Base-by-base conservation (phyloP, 2,888 invertebrate genomes). In the Ichneumoninae sp. region DNA sequence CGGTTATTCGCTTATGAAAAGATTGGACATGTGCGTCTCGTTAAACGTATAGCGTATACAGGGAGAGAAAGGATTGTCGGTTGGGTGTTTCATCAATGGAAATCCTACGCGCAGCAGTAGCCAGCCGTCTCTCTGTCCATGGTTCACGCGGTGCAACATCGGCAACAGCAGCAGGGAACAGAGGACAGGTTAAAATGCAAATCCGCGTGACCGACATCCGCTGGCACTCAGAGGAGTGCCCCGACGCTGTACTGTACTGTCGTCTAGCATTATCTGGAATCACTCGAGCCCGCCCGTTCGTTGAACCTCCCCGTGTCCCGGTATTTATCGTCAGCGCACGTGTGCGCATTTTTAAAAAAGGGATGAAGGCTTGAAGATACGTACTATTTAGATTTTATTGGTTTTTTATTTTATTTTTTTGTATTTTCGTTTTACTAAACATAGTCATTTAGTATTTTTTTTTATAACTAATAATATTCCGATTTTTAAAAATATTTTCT, bases 181-280 rank as follows among this genome's bases (percentile, higher is more conserved):
- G 36, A 19, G 81, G 89, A 90, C 89, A 89, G 87, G 89, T 91
- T 90, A 89, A 86, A 90, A 92, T 91, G 91, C 90, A 91, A 92
- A 91, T 92, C 88, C 91, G 88, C 90, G 89, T 90, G 91, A 91
- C 89, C 91, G 90, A 91, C 88, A 91, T 91, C 89, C 89, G 88
- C 85, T 86, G 81, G 73, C 71, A 88, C 84, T 84, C 69, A 52
- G 88, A 89, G 88, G 88, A 88, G 89, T 88, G 89, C 83, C 88
- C 5, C 82, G 83, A 66, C 76, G 36, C 16, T 50, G 47, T 70
- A 19, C 69, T 36, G 40, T 73, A 76, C 74, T 80, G 87, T 88
- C 87, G 87, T 88, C 89, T 89, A 89, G 83, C 86, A 89, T 89
- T 88, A 89, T 91, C 88, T 87, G 90, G 87, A 88, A 88, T 87